A percentile compares a stretch with the other conserved stretches of the same genome.
Evolutionary conservation across 2,888 invertebrate species (phyloP).

Genomic region (Hoplodrina ambigua): DNA sequence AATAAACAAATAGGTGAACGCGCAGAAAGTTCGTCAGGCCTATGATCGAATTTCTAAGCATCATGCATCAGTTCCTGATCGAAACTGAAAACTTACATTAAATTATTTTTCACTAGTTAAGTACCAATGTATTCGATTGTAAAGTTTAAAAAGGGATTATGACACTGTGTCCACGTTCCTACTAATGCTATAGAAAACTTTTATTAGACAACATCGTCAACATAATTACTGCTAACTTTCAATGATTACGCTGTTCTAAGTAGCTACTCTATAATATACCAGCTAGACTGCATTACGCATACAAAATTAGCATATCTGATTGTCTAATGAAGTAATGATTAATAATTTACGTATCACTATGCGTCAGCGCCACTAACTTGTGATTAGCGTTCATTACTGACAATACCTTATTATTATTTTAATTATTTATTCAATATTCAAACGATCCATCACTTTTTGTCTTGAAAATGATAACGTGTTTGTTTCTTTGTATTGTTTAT

Average conservation of each 20-base stretch:
- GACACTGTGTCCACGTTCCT: no score
- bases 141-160: no score
- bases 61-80: no score
- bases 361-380: slow-evolving; percentile 64
- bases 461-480: slow-evolving; percentile 45
- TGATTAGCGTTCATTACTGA: slow-evolving; percentile 65
- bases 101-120: no score
- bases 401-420: slow-evolving; percentile 45
- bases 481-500: slow-evolving; percentile 14
- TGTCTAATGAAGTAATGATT: slow-evolving; percentile 66
- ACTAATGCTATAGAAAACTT: background rate
- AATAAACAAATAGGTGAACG: no score
- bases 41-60: background rate
- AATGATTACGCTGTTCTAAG: background rate
- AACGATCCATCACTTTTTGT: slow-evolving; percentile 45
- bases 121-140: no score
- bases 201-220: background rate
- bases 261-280: slow-evolving; percentile 10
- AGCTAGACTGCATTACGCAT: slow-evolving; percentile 36
- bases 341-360: slow-evolving; percentile 62
- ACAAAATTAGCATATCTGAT: slow-evolving; percentile 54
- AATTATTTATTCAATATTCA: slow-evolving; percentile 53
- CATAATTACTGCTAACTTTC: background rate
- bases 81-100: no score
- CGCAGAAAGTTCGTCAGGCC: background rate